These are phyloP conservation scores for Gambusia affinis DNA, from an alignment of 2,113 vertebrate species.

Conservation along the genomic window DNA sequence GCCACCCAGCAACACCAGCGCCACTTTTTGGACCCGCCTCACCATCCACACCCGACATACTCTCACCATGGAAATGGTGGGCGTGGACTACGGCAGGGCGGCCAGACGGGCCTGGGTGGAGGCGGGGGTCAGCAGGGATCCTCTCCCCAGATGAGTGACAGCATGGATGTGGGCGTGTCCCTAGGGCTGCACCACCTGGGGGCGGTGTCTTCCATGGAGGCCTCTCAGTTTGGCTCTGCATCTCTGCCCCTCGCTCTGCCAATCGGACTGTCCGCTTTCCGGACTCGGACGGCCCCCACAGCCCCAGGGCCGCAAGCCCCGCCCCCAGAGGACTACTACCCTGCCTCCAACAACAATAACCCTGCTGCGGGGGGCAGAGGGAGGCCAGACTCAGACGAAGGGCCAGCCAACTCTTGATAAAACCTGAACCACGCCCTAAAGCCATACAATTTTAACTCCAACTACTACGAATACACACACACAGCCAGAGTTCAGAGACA, in stretches of 20 bases:
- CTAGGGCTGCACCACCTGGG: constrained; percentile 85
- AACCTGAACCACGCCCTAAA: constrained; percentile 88
- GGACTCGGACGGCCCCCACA: constrained; percentile 90
- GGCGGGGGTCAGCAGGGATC: constrained; percentile 81
- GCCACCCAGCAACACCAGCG: constrained; percentile 85
- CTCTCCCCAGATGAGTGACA: constrained; percentile 85
- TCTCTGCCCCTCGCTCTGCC: constrained; percentile 86
- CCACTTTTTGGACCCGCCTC: constrained; percentile 82
- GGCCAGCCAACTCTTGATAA: constrained; percentile 94
- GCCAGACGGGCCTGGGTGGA: constrained; percentile 71
- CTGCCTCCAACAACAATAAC: constrained; percentile 87
- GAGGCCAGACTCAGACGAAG: constrained; percentile 85
- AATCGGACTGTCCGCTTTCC: constrained; percentile 91
- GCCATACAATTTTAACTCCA: constrained; percentile 85
- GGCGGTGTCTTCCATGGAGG: constrained; percentile 85
- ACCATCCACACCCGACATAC: constrained; percentile 86
- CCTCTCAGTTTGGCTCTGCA: constrained; percentile 86
- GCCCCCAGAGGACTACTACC: constrained; percentile 85
- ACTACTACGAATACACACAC: constrained; percentile 77
- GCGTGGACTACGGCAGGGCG: constrained; percentile 80
- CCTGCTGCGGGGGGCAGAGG: constrained; percentile 77
- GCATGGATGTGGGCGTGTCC: constrained; percentile 87
- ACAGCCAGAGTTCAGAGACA: constrained; percentile 78
- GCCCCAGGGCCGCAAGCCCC: constrained; percentile 80
- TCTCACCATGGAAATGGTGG: constrained; percentile 82